phyloP scores from a whole-genome alignment of 1,140 invertebrate genomes.

The Chelonus insularis region DNA sequence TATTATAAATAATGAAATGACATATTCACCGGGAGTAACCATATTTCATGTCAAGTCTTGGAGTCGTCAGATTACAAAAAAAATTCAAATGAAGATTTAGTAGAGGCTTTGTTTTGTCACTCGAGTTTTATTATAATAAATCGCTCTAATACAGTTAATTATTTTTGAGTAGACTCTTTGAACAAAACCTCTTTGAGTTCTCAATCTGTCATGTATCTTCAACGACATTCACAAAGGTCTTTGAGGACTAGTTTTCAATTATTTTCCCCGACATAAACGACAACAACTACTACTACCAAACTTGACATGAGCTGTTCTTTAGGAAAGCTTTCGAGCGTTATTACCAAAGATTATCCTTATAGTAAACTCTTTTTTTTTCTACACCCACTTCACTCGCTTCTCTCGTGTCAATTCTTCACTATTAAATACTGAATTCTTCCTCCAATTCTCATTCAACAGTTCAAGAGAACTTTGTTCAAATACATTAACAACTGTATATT shows the following conservation, averaged over 20 bases:
- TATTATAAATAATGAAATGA: no score
- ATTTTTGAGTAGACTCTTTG: not conserved
- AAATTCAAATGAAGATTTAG: no score
- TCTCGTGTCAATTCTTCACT: not conserved
- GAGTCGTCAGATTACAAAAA: no score
- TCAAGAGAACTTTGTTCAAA: not conserved
- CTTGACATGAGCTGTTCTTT: conserved; percentile 17
- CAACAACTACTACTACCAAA: not conserved
- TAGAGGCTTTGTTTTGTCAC: no score
- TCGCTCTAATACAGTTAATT: no score
- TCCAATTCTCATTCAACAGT: not conserved
- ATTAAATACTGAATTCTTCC: not conserved
- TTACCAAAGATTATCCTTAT: conserved; percentile 15
- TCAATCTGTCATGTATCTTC: conserved; percentile 9
- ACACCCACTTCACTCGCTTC: not conserved
- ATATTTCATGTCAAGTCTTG: no score
- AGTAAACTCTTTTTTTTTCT: conserved; percentile 6
- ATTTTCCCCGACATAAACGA: conserved; percentile 15
- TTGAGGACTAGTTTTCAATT: conserved; percentile 23
- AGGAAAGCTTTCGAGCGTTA: conserved; percentile 15
- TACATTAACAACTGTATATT: no score
- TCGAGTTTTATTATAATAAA: no score
- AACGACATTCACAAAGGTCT: conserved; percentile 13
- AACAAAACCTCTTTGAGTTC: not conserved
- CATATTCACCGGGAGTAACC: no score